Conservation (phyloP, 2,888 invertebrate genomes). For the Slavum lentiscoides region DNA sequence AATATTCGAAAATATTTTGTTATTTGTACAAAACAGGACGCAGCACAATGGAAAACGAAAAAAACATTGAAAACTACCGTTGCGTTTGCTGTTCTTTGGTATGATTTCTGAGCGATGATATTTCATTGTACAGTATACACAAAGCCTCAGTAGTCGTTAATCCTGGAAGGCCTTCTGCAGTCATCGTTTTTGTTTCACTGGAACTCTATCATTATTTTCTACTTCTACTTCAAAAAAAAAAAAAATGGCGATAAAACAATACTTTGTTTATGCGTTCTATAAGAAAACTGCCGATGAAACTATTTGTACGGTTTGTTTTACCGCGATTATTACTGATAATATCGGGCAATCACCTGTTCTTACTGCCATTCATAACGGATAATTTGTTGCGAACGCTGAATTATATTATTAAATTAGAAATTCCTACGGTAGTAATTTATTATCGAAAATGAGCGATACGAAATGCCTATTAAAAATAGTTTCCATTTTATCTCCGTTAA, state of each 20-base stretch:
- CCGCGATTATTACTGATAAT: neutral
- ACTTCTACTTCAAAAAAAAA: neutral
- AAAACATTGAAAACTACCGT: slow-evolving; percentile 8
- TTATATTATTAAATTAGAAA: neutral
- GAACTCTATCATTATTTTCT: slow-evolving; percentile 22
- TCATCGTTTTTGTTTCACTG: slow-evolving; percentile 19
- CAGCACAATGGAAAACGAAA: slow-evolving; percentile 11
- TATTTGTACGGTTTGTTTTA: neutral
- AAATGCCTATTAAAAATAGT: no score
- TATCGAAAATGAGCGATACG: no score
- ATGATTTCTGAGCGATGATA: slow-evolving; percentile 68
- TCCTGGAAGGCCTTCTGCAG: slow-evolving; percentile 60
- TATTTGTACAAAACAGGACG: neutral
- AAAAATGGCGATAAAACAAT: neutral
- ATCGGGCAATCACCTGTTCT: neutral
- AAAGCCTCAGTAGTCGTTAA: slow-evolving; percentile 72
- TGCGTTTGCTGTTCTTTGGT: slow-evolving; percentile 40
- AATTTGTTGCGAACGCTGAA: no score
- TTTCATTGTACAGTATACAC: slow-evolving; percentile 71
- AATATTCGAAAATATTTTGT: slow-evolving; percentile 5
- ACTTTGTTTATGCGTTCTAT: neutral
- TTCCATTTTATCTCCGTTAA: no score
- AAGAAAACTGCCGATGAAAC: neutral
- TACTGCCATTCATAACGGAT: no score
- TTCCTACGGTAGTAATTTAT: neutral